Percentiles rank a stretch among this genome's conserved stretches.
Conservation (phyloP, 2,113 vertebrate genomes). For the Leptocoma aspasia region DNA sequence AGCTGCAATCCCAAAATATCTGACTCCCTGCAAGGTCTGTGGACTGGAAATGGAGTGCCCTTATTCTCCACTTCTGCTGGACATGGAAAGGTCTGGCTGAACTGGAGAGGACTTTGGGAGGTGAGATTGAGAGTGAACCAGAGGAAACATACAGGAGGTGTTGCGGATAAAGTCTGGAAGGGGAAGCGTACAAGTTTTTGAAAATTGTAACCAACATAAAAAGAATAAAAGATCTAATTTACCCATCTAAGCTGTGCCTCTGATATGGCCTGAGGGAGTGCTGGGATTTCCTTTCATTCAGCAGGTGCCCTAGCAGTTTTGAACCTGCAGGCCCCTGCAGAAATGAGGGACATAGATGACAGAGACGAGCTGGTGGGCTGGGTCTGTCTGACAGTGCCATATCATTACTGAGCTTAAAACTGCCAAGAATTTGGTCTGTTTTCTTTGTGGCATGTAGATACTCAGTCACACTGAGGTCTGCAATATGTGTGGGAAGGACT, state of each 20-base stretch:
- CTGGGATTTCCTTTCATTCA: not conserved
- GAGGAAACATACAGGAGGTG: not conserved
- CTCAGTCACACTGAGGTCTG: not conserved
- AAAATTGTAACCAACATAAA: not conserved
- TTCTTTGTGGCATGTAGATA: not conserved
- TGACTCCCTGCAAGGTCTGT: not conserved
- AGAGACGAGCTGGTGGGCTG: not conserved
- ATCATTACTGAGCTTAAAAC: not conserved
- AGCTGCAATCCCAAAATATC: not conserved
- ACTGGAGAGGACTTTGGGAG: not conserved
- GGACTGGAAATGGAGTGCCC: not conserved
- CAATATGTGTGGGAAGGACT: not conserved
- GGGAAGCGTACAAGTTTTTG: not conserved
- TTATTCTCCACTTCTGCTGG: not conserved
- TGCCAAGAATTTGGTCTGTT: not conserved
- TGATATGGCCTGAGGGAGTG: not conserved
- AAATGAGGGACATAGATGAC: rapidly evolving
- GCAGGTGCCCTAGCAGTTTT: not conserved
- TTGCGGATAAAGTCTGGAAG: not conserved
- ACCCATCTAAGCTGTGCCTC: not conserved
- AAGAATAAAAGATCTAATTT: not conserved
- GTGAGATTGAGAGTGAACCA: not conserved
- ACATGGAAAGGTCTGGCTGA: rapidly evolving
- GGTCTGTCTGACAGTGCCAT: not conserved
- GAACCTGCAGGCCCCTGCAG: not conserved